Base-by-base conservation (phyloP, 2,113 vertebrate species). In the Agapornis roseicollis region DNA sequence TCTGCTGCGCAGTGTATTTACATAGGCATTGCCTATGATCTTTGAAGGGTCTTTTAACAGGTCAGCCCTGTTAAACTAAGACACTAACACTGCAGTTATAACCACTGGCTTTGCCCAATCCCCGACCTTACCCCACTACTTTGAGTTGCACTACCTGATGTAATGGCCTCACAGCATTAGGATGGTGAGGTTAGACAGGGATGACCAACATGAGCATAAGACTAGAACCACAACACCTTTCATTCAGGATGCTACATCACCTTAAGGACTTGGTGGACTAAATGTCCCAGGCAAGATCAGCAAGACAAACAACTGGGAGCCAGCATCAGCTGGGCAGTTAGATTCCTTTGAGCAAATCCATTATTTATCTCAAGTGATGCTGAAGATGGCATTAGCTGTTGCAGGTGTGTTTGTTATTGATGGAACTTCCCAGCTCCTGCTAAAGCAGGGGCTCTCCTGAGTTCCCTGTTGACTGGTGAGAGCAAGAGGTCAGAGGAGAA, bases 1-100 rank as follows among this genome's bases (percentile, higher is more conserved):
- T 9, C 66, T 9, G 46, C 71, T 94, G 94, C 65, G 72, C 35
- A 70, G 89, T 63, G 37, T 88, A 41, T 81, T 96, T 68, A 76
- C 28, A 65, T 35, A 71, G 1, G 7, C 42, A 39, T n/a, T 37
- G 49, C 20, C 13, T 58, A 35, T 16, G 33, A 35, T 58, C 22
- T 58, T 35, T 35, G 56, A 58, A 58, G 22, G 33, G 33, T 35
- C 33, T 58, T 58, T 58, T 58, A 58, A 58, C 4, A 3, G 33
- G 56, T 23, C 33, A 58, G 33, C 56, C 10, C 42, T 33, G 37
- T 25, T n/a, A 13, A 85, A 52, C 49, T 24, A 29, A 41, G 55
- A 35, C 33, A 47, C 17, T 6, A 35, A 17, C 55, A 35, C 17
- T 16, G 17, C 46, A 47, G 52, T 53, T 61, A 35, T 19, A 61